A percentile compares a stretch with the other conserved stretches of the same genome.
Conservation (phyloP, 1,140 invertebrate genomes). For the Cyclina sinensis region DNA sequence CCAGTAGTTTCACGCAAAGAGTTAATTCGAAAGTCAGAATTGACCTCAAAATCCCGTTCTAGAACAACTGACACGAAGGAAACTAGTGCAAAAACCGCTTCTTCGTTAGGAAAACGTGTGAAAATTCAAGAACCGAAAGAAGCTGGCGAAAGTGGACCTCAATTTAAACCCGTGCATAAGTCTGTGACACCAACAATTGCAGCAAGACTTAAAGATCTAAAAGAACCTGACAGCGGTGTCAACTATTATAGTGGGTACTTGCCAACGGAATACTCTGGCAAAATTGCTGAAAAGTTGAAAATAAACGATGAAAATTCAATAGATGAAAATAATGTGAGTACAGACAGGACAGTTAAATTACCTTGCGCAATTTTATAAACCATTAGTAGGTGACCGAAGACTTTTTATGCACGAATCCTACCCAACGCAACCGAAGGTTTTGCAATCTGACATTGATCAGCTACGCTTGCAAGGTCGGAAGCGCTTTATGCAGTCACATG, state of each 20-base stretch:
- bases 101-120: slow-evolving; percentile 21
- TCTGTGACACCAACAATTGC: neutral
- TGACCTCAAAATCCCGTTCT: neutral
- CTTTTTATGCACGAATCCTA: slow-evolving; percentile 35
- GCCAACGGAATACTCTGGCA: slow-evolving; percentile 39
- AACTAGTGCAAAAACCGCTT: neutral
- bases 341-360: neutral
- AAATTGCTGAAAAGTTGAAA: slow-evolving; percentile 55
- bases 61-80: neutral
- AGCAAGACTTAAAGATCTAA: neutral
- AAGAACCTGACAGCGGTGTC: slow-evolving; percentile 18
- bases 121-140: neutral
- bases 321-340: neutral
- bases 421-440: slow-evolving; percentile 20
- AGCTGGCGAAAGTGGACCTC: neutral
- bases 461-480: slow-evolving; percentile 45
- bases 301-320: neutral
- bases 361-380: slow-evolving; percentile 29
- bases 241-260: slow-evolving; percentile 65
- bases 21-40: neutral
- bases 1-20: neutral
- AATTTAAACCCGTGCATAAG: neutral
- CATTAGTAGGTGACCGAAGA: slow-evolving; percentile 46
- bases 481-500: slow-evolving; percentile 15
- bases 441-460: slow-evolving; percentile 51